Base-by-base conservation (phyloP, 2,888 invertebrate genomes). In the Latheticus oryzae region DNA sequence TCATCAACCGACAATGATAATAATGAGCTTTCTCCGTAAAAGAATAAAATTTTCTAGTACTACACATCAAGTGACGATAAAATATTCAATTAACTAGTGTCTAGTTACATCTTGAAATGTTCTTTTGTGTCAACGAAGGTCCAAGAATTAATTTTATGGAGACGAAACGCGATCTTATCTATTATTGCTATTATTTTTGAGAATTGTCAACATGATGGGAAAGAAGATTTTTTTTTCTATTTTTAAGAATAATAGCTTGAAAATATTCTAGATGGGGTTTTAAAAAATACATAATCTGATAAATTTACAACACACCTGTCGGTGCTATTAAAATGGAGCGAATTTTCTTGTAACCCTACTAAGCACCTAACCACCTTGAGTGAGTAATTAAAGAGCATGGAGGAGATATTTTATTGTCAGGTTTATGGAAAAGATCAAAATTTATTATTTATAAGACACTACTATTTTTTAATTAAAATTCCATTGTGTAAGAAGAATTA, bases 1-100 rank as follows among this genome's bases (percentile, higher is more conserved):
- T 64, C 63, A 65, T 65, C 65, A 59, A 64, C 61, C 62, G 53
- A 62, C 61, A 32, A 58, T 59, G 62, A 65, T 54, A 37, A 28
- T 15, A 60, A 60, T 58, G 58, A 54, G 45, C 60, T 62, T 65
- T 61, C 65, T 38, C 30, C 55, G 65, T 65, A 65, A 60, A 58
- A 60, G 60, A 32, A 23, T 48, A 53, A 57, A 43, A 52, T 56
- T 64, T 56, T 61, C 61, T 53, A 43, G 17, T 35, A 5, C 3
- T 30, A n/a, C n/a, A n/a, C 4, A 3, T 3, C 9, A 3, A 16
- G 4, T 7, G 12, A 33, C 24, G 32, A 47, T 47, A 47, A 47
- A 33, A 35, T 24, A 24, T 35, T 47, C 47, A 47, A 47, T 47
- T 47, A 47, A 35, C 47, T 35, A 13, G 47, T 47, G 47, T 35